A percentile compares a stretch with the other conserved stretches of the same genome.
phyloP scores from a whole-genome alignment of 2,113 vertebrate genomes.

The Tylochromis polylepis region DNA sequence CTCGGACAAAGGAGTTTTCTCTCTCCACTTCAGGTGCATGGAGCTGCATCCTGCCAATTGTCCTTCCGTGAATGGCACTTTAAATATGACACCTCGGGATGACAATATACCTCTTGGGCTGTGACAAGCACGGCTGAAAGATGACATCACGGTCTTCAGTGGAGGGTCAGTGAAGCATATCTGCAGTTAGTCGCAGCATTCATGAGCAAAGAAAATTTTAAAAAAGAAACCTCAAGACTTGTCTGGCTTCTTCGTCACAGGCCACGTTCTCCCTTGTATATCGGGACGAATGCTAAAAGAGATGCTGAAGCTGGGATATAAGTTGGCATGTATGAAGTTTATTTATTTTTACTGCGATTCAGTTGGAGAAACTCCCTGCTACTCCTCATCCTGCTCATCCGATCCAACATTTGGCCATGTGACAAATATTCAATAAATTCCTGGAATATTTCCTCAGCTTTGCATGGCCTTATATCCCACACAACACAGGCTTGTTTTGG shows the following conservation, averaged over 20 bases:
- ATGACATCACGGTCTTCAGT: slow-evolving; percentile 60
- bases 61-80: slow-evolving; percentile 46
- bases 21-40: slow-evolving; percentile 46
- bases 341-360: not conserved
- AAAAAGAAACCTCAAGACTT: not conserved
- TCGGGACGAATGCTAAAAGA: slow-evolving; percentile 1
- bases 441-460: slow-evolving; percentile 57
- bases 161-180: slow-evolving; percentile 30
- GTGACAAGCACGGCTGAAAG: slow-evolving; percentile 44
- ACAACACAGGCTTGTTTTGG: slow-evolving; percentile 24
- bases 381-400: slow-evolving; percentile 22
- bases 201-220: not conserved
- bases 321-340: slow-evolving; percentile 4
- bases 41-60: slow-evolving; percentile 50
- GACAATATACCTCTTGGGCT: slow-evolving; percentile 49
- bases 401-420: slow-evolving; percentile 65
- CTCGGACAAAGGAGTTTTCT: not conserved
- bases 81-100: slow-evolving; percentile 54
- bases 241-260: slow-evolving; percentile 4
- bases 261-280: slow-evolving; percentile 11
- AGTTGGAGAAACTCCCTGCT: slow-evolving; percentile 19
- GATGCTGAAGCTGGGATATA: not conserved
- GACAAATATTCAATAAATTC: slow-evolving; percentile 74
- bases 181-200: slow-evolving; percentile 10
- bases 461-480: slow-evolving; percentile 28